Evolutionary conservation across 2,113 vertebrate genomes (phyloP), one percentile per base, ranked within the genome.

Genomic region (Orycteropus afer): DNA sequence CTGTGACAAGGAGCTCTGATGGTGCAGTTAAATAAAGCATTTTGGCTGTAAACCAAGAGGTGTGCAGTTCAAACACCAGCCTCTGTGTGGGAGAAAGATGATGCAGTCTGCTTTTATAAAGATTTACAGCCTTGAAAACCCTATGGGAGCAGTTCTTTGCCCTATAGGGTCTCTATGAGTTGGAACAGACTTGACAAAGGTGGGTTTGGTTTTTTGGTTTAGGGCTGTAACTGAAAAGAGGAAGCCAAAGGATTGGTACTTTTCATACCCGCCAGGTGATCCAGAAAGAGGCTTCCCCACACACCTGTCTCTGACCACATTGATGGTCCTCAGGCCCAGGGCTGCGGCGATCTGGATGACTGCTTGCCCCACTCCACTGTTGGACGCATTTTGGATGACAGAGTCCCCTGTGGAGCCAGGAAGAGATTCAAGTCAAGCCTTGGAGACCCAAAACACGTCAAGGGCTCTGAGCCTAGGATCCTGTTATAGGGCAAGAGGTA

Each of bases 321-420:
- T 99, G 98, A 99, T 98, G 80, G 99, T 99, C 78, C 98, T 99
- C 95, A 99, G 91, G 93, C 99, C 98, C 0, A 98, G 98, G 82
- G 99, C 98, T 73, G 98, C 98, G 65, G 99, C 99, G 3, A 99
- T 99, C 98, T 99, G 99, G 97, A 99, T 99, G 45, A 99, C 99
- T 13, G 99, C 99, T 98, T 99, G 99, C 13, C 99, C 99, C 57
- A 99, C 99, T 12, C 99, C 98, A 32, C 99, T 99, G 98, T 99
- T 99, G 95, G 99, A 99, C 0, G 99, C 99, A 0, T 99, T 99
- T 98, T 99, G 99, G 97, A 99, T 99, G 93, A 99, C 32, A 0
- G 99, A 98, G 94, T 99, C 99, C 32, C 99, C 99, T 99, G 98
- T 37, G 51, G 81, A 81, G 51, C n/a, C 93, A 93, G 93, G 80